Evolutionary conservation across 2,797 vertebrate species (phyloP).

Genomic region (Sebastiscus albofasciatus): DNA sequence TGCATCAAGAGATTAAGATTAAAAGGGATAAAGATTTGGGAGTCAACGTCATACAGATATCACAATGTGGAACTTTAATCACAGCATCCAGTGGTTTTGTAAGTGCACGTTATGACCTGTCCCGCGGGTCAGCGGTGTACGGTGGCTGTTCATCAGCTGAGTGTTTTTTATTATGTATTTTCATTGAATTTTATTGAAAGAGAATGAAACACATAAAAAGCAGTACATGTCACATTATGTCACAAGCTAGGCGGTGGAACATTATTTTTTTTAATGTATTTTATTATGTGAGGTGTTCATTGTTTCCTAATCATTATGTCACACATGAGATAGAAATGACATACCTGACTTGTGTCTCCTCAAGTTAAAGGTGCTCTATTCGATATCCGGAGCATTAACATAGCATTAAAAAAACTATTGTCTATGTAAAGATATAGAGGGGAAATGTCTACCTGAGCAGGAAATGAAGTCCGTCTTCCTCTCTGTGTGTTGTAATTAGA

Average conservation of each 20-base stretch:
- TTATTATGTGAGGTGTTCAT: background rate
- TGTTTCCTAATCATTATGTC: background rate
- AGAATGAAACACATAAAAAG: background rate
- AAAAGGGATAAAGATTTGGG: conserved; percentile 63
- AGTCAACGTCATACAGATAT: conserved; percentile 41
- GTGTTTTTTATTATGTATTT: background rate
- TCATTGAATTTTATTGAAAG: background rate
- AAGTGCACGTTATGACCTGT: background rate
- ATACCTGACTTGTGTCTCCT: background rate
- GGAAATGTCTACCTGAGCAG: background rate
- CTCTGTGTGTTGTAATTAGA: background rate
- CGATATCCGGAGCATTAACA: background rate
- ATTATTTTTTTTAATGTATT: background rate
- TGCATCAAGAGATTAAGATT: conserved; percentile 70
- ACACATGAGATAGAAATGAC: fast-evolving
- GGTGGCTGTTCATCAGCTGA: background rate
- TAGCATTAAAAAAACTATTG: background rate
- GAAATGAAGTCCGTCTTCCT: background rate
- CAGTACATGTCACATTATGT: background rate
- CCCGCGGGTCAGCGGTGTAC: background rate
- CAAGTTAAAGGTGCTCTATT: background rate
- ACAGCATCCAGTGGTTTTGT: conserved; percentile 19
- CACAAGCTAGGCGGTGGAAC: background rate
- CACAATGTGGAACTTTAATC: conserved; percentile 53
- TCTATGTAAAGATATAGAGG: background rate